These are phyloP conservation scores for Bombus sibiricus DNA, from an alignment of 1,140 invertebrate genomes.

Conservation along the genomic window DNA sequence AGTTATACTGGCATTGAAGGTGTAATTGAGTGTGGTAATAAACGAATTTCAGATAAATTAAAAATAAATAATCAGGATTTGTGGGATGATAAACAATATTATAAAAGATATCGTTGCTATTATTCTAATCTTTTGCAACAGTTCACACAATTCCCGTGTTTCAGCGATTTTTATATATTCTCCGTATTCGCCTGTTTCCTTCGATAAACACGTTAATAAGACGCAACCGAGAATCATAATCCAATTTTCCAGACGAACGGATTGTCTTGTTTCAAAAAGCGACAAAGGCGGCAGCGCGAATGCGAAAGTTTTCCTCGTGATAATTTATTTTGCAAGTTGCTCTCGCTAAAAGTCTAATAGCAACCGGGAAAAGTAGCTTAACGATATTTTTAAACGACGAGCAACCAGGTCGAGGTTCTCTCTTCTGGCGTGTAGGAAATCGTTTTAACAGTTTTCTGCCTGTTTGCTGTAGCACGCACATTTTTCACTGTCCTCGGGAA, in stretches of 20 bases:
- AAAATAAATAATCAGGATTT: too few relatives aligned
- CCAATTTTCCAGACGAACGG: slow-evolving; percentile 15
- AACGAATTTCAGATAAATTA: too few relatives aligned
- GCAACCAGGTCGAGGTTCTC: background rate
- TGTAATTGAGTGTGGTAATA: too few relatives aligned
- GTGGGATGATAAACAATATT: too few relatives aligned
- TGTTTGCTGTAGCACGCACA: background rate
- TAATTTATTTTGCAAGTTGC: slow-evolving; percentile 3
- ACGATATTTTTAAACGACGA: slow-evolving; percentile 1
- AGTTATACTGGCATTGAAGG: too few relatives aligned
- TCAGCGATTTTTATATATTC: background rate
- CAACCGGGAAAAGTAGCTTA: background rate
- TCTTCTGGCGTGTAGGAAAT: background rate
- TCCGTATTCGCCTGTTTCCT: background rate
- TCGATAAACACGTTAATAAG: background rate
- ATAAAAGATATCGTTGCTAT: too few relatives aligned
- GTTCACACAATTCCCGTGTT: background rate
- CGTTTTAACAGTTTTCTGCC: background rate
- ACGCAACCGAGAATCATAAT: slow-evolving; percentile 3
- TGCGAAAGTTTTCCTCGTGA: slow-evolving; percentile 9
- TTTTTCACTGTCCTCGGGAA: background rate
- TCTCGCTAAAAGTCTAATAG: background rate
- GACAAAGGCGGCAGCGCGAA: background rate
- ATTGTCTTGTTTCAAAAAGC: background rate
- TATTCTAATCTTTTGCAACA: too few relatives aligned